Evolutionary conservation across 1,140 invertebrate species (phyloP).

Genomic region (Penaeus chinensis): DNA sequence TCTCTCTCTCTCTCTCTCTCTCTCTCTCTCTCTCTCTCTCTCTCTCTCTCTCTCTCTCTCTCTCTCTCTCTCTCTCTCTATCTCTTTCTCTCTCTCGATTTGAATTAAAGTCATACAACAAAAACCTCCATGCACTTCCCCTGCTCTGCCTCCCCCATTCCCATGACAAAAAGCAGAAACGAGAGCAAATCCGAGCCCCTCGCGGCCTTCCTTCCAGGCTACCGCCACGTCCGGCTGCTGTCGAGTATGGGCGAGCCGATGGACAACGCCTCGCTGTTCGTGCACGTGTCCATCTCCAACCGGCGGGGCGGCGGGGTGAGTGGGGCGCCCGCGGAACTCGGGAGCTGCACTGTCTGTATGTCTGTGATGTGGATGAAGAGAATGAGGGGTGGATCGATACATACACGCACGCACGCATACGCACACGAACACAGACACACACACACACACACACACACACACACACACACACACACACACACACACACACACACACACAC

Average conservation of each 20-base stretch:
- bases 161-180: not conserved
- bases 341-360: not conserved
- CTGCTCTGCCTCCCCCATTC: too few relatives aligned
- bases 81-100: too few relatives aligned
- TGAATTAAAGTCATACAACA: not conserved
- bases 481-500: not conserved
- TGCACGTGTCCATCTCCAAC: constrained; percentile 75
- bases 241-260: constrained; percentile 74
- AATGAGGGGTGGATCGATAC: too few relatives aligned
- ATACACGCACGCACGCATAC: not conserved
- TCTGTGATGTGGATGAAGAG: too few relatives aligned
- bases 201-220: constrained; percentile 68
- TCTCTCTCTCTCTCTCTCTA: too few relatives aligned
- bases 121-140: too few relatives aligned
- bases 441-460: not conserved
- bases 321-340: constrained; percentile 26
- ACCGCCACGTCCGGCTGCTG: constrained; percentile 73
- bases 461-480: not conserved
- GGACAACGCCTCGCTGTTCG: constrained; percentile 74
- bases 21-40: too few relatives aligned
- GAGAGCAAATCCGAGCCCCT: not conserved
- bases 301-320: constrained; percentile 73
- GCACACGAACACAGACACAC: not conserved
- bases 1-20: too few relatives aligned
- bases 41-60: too few relatives aligned